Evolutionary conservation across 2,797 vertebrate species (phyloP), one percentile per base, ranked within the genome.

Genomic region (Falco peregrinus): DNA sequence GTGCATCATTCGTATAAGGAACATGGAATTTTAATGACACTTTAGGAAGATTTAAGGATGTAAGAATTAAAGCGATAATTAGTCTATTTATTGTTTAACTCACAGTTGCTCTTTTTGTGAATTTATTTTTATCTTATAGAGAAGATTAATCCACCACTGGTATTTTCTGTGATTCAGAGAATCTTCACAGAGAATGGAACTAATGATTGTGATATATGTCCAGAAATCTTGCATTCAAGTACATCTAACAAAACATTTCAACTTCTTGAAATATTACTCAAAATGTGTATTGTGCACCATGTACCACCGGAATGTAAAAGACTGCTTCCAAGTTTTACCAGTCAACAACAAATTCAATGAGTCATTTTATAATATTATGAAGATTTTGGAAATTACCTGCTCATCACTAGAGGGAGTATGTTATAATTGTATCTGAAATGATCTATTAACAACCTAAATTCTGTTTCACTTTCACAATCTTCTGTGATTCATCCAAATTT

Each of bases 11-110:
- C 37, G 14, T 70, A 37, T 26, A 57, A 81, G 47, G 16, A 93
- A 73, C 31, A 86, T 8, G 33, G 56, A 93, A 95, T 94, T 87
- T 90, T 87, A 91, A 86, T 81, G 56, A 53, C 12, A 78, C 10
- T 71, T 68, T n/a, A 81, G n/a, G 53, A 84, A 92, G 76, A 92
- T 80, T 84, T 83, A 74, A 89, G 43, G 35, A 84, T 50, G 15
- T 13, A 86, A 78, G 61, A 94, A 86, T 84, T 63, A 79, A 11
- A 93, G 39, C 78, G 39, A 7, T 93, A 93, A 93, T 73, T 93
- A 17, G 50, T 9, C 50, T 93, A 79, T 87, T 96, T 87, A 79
- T 89, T 94, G 84, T 82, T 73, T 76, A 87, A 69, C 18, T 90
- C 57, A 67, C 33, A 76, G 65, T 95, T 88, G 16, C 80, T 83